Base-by-base conservation (phyloP, 64 coral and sea anemone genomes). In the Porites lutea region DNA sequence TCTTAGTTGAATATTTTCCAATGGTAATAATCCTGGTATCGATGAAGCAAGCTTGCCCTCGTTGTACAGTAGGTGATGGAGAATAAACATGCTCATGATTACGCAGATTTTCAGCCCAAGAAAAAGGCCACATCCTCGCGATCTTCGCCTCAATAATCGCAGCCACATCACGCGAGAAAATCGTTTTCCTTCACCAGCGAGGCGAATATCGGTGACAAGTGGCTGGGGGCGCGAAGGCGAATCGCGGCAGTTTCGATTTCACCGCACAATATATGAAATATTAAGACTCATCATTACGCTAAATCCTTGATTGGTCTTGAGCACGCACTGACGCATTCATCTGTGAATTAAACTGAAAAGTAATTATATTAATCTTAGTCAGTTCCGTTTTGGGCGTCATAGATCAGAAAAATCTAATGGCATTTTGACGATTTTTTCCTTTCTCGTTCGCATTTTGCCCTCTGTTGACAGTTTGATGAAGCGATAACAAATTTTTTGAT, bases 401-500 rank as follows among this genome's bases (percentile, higher is more conserved):
- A 37, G 27, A 37, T 37, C 27, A 4, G 54, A 12, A 57, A 57
- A 57, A 57, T 57, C 7, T 9, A 57, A 57, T 6, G 49, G 22
- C 11, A 59, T 58, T 60, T 79, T 59, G 8, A 20, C 27, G 52
- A 79, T 7, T 3, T 19, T 79, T 55, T 79, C 52, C 37, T 79
- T 59, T 3, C 7, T 12, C 11, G 20, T 51, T 77, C 4, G 49
- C 19, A 13, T 18, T 19, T 65, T 57, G 7, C 3, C 50, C 16
- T 2, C 8, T 78, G 75, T 57, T 78, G 75, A 78, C 75, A 78
- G 75, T 23, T 78, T 78, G 75, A 78, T 23, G 19, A 52, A 78
- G 57, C 75, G 75, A 55, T 55, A 55, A 78, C 49, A 78, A 78
- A 78, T 78, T 78, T 21, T 55, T 78, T 65, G 27, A 68, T 84